Evolutionary conservation across 1,140 invertebrate species (phyloP), one percentile per base, ranked within the genome.

Genomic region (Neodiprion virginianus): DNA sequence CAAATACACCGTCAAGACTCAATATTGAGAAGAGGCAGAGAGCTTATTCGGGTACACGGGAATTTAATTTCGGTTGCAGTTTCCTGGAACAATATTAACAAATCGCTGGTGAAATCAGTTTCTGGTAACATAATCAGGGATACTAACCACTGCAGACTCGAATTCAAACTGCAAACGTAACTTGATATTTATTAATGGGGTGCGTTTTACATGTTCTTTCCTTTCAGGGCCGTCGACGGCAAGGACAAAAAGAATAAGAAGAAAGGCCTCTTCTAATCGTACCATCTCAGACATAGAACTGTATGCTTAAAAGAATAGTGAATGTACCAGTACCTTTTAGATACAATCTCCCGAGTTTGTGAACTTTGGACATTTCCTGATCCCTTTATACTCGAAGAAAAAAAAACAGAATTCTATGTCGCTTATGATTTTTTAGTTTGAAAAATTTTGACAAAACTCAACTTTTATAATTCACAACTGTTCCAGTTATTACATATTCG

Each of bases 201-300:
- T 14, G 70, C 8, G n/a, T 79, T 71, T 48, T 17, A 71, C 48
- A 17, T 72, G 73, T 72, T 85, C 87, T 87, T 81, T 82, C 80
- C 82, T 88, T 89, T 81, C 88, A 91, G 90, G 84, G 78, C 88
- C 71, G 89, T 90, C 77, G 90, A 91, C 77, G 90, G 90, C 79
- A 91, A 91, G 86, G 90, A 90, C 77, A 91, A 91, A 85, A 90
- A 91, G 82, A 90, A 80, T 79, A 91, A 91, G 89, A 91, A 91
- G 84, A 91, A 91, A 81, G 90, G 90, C 74, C 87, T 91, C 74
- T 91, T 91, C 83, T 91, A 90, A 89, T 71, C 72, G 50, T 61
- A 61, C 53, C 70, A 79, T 61, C 40, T 72, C 72, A 72, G 47
- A 66, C 69, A 75, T 73, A 78, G 69, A 76, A 72, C 53, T 61